Base-by-base conservation (phyloP, 2,888 invertebrate genomes). In the Odontocerum albicorne region DNA sequence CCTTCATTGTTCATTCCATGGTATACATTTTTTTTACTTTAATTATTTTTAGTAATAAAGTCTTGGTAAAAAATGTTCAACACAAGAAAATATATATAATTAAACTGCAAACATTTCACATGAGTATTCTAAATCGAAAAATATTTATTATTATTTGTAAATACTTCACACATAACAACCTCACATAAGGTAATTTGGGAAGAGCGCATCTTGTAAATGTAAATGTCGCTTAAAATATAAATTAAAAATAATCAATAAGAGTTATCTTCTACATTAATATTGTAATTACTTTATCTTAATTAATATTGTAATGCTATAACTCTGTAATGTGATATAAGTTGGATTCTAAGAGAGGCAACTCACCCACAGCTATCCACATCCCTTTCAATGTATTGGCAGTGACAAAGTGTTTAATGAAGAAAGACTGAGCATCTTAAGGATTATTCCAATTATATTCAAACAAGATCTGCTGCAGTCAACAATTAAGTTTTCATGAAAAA, bases 121-220 rank as follows among this genome's bases (percentile, higher is more conserved):
- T 16, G 32, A 45, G 36, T 33, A 38, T 45, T 52, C 45, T 36
- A 31, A 36, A 38, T 39, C 36, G 44, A 51, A 36, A 44, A 43
- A 43, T 35, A 45, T 32, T n/a, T n/a, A n/a, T n/a, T n/a, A 33
- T 45, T 45, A 45, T 33, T 50, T 50, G 21, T 33, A 50, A 50
- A 51, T 32, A 51, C 22, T n/a, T 27, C 32, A 36, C 52, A 52
- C 33, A 20, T 44, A 52, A 52, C 45, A 21, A 38, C 39, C 45
- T 45, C 36, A 33, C 52, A 44, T 42, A 43, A 36, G 36, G 40
- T 21, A 52, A 35, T 53, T 45, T 36, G 49, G 57, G 53, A 57
- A 57, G 57, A 57, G 53, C 53, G 53, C n/a, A n/a, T n/a, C n/a
- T 57, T 53, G 53, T 36, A 50, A 50, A 54, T 54, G 42, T 45